Evolutionary conservation across 2,113 vertebrate genomes (phyloP), one percentile per base, ranked within the genome.

Genomic region (Progne subis): DNA sequence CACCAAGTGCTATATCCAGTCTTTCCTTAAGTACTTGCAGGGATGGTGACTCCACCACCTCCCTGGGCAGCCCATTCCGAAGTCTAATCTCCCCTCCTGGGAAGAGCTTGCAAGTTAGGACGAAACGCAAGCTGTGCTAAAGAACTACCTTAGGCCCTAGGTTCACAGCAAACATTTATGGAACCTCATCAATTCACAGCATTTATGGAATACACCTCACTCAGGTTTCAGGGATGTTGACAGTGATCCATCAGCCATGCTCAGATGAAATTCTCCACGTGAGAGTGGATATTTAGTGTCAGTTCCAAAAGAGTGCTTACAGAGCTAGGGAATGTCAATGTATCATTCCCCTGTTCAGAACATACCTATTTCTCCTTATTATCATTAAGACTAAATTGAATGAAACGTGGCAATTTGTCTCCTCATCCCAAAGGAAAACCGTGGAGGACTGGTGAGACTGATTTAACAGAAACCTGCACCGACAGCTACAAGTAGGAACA

Each of bases 31-130:
- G 18, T n/a, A n/a, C 28, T 24, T 10, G 8, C 46, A 47, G 28
- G 61, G 78, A 24, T 32, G 12, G n/a, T 18, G 60, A 25, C 46
- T 39, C 46, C 46, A 17, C 5, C 52, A 11, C 3, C 23, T 13
- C 52, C 65, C 60, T 11, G 37, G 13, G 44, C 44, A 81, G 26
- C 23, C 28, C 70, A 25, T 4, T 53, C 2, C 61, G 26, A 9
- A 3, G 6, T 21, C 55, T 3, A 1, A 61, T 14, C 24, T 26
- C 4, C 14, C n/a, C 12, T 44, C 10, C 67, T 19, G n/a, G 12
- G 29, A 68, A 55, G 78, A 47, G 41, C 28, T 23, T 15, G 12
- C 13, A 37, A 18, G 9, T 29, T 11, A 53, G 2, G 2, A 47
- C 41, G 25, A 21, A 75, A 2, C 15, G 5, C 29, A 76, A 50